Percentiles rank a stretch among this genome's conserved stretches.
These are phyloP conservation scores for Desmophyllum pertusum DNA, from an alignment of 92 coral and sea anemone genomes.

Conservation along the genomic window DNA sequence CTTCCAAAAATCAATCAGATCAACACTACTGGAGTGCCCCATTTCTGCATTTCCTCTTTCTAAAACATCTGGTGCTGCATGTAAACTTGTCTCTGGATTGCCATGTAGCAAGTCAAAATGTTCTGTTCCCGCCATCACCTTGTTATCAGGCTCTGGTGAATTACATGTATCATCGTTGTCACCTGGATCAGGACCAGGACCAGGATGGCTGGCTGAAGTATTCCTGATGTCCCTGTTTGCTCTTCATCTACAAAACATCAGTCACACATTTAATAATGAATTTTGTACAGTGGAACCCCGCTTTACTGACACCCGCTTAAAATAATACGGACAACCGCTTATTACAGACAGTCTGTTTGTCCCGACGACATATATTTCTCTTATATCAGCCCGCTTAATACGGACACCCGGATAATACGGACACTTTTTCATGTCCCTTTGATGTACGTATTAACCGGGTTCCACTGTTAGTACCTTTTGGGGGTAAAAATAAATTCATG, in stretches of 20 bases:
- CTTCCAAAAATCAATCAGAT: slow-evolving; percentile 44
- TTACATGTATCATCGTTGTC: not conserved
- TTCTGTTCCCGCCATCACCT: not conserved
- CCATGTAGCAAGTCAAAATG: slow-evolving; percentile 15
- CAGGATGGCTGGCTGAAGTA: not conserved
- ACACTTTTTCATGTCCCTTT: no score
- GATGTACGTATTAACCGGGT: no score
- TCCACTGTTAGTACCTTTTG: no score
- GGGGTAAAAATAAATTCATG: no score
- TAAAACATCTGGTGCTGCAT: slow-evolving; percentile 21
- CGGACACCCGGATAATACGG: no score
- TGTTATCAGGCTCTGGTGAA: not conserved
- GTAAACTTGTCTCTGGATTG: not conserved
- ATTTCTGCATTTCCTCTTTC: not conserved
- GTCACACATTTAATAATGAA: not conserved
- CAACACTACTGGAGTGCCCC: slow-evolving; percentile 10
- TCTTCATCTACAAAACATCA: not conserved
- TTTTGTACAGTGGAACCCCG: no score
- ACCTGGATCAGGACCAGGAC: not conserved
- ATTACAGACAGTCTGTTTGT: no score
- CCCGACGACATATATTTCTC: no score
- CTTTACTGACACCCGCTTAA: no score
- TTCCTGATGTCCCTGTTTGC: not conserved
- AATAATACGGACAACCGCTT: no score
- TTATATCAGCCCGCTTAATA: no score